Percentiles rank a stretch among this genome's conserved stretches.
Conservation (phyloP, 1,140 invertebrate genomes). For the Solenopsis invicta region DNA sequence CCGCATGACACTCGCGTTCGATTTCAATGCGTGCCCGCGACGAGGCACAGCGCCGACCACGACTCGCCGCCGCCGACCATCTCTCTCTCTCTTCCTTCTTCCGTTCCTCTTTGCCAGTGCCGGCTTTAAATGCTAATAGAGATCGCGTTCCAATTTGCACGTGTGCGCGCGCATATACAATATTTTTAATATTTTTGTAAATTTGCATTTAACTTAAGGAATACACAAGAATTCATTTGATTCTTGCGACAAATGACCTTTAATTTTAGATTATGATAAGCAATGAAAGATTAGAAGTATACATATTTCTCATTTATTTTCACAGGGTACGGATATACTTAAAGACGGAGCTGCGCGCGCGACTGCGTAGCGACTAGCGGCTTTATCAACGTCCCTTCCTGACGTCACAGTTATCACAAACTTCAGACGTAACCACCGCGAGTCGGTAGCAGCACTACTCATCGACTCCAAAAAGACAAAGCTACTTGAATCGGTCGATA, state of each 20-base stretch:
- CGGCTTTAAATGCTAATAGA: not conserved
- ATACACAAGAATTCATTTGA: not conserved
- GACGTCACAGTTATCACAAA: conserved; percentile 15
- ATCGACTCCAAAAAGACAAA: not conserved
- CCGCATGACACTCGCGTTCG: conserved; percentile 44
- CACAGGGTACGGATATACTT: not conserved
- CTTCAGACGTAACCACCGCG: not conserved
- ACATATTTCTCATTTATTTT: not conserved
- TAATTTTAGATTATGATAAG: not conserved
- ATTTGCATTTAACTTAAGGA: not conserved
- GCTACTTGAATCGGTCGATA: not conserved
- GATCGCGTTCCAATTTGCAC: not conserved
- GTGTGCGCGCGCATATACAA: not conserved
- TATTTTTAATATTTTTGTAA: not conserved
- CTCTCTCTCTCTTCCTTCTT: not conserved
- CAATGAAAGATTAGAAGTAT: too few relatives aligned
- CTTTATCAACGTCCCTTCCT: not conserved
- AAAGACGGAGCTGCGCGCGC: conserved; percentile 13
- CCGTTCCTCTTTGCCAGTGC: not conserved
- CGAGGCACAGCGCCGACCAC: conserved; percentile 39
- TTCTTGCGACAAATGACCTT: not conserved
- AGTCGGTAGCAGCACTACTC: conserved; percentile 21
- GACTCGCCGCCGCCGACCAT: conserved; percentile 13
- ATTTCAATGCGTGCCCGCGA: conserved; percentile 28
- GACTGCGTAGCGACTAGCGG: not conserved